These are phyloP conservation scores for Connochaetes taurinus DNA, from an alignment of 2,113 vertebrate species.

Conservation along the genomic window DNA sequence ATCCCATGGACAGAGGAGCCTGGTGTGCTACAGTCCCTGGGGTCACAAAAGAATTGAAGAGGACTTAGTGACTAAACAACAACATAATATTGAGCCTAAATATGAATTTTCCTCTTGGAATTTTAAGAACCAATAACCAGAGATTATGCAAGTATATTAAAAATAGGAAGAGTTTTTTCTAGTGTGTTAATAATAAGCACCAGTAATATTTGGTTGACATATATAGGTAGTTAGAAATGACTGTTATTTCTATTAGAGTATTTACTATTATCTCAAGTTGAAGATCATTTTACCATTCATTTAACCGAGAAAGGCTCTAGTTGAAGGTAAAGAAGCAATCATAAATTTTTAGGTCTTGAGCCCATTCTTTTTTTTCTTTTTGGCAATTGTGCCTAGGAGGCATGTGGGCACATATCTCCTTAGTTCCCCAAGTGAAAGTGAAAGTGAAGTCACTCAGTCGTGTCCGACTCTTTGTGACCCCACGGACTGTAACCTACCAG, in stretches of 20 bases:
- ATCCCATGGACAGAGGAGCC: neutral
- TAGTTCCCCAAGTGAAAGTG: neutral
- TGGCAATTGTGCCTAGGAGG: accelerated
- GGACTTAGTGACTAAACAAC: neutral
- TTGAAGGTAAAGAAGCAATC: neutral
- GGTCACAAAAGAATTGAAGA: neutral
- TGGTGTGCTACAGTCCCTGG: neutral
- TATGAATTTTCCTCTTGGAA: neutral
- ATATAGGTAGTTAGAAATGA: neutral
- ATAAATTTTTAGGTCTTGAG: neutral
- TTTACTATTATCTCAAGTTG: neutral
- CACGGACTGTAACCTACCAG: too few species aligned
- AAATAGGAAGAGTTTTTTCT: neutral
- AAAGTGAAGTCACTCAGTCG: too few species aligned
- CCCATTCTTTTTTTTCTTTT: neutral
- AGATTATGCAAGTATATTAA: neutral
- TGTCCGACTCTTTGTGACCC: too few species aligned
- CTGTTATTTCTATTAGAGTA: neutral
- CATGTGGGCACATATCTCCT: neutral
- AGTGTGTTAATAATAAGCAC: neutral
- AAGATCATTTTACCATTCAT: neutral
- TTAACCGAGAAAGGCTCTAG: neutral
- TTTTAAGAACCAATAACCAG: neutral
- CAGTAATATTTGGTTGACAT: neutral
- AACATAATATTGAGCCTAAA: neutral